phyloP scores from a whole-genome alignment of 2,888 invertebrate genomes.

The Bombylius discolor region DNA sequence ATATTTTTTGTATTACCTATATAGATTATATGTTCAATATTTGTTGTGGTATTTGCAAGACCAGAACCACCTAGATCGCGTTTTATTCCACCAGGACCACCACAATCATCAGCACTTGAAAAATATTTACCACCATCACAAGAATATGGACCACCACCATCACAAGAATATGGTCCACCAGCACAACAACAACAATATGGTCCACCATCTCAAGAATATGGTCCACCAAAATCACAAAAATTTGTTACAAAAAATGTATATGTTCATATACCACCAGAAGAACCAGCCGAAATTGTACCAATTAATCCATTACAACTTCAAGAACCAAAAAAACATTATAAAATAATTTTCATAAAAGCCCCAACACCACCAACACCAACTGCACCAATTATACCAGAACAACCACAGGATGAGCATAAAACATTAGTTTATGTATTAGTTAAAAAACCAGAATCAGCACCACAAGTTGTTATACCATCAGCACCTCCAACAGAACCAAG shows the following conservation, averaged over 20 bases:
- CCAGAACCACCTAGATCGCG: slow-evolving; percentile 32
- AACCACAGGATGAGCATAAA: slow-evolving; percentile 79
- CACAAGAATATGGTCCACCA: slow-evolving; percentile 13
- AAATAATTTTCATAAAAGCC: slow-evolving; percentile 46
- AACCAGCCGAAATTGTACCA: slow-evolving; percentile 35
- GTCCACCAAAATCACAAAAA: slow-evolving; percentile 28
- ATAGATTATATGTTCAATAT: slow-evolving; percentile 26
- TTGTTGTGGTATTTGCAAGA: slow-evolving; percentile 34
- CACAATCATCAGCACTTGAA: slow-evolving; percentile 9
- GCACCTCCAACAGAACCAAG: slow-evolving; percentile 73
- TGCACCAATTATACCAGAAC: slow-evolving; percentile 42
- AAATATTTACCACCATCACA: slow-evolving; percentile 14
- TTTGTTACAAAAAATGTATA: slow-evolving; percentile 38
- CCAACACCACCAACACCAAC: slow-evolving; percentile 39
- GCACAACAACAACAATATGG: slow-evolving; percentile 21
- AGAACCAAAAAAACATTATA: slow-evolving; percentile 42
- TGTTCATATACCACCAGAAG: slow-evolving; percentile 44
- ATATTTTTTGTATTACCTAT: not conserved
- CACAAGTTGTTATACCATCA: slow-evolving; percentile 64
- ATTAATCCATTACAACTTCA: slow-evolving; percentile 21
- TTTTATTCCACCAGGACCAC: slow-evolving; percentile 19
- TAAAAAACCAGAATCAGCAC: slow-evolving; percentile 76
- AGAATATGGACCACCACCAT: slow-evolving; percentile 24
- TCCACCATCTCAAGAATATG: slow-evolving; percentile 32
- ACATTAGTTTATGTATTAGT: slow-evolving; percentile 78